Evolutionary conservation across 2,888 invertebrate species (phyloP), one percentile per base, ranked within the genome.

Genomic region (Protula sp.): DNA sequence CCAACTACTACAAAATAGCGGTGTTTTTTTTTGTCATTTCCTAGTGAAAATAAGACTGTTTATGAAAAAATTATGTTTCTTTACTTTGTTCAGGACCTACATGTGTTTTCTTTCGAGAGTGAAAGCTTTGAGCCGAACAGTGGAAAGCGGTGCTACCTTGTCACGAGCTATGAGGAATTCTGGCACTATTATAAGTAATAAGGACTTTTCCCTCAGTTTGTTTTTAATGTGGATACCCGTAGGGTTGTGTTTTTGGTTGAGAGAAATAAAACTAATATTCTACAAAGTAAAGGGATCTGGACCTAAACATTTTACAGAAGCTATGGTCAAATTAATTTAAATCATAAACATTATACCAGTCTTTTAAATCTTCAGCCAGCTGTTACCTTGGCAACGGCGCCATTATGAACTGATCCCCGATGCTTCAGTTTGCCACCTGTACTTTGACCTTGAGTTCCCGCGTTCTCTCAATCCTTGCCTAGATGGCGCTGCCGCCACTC

Each of bases 381-480:
- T 79, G 48, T 55, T 61, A 2, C 31, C 54, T 30, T 50, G 59
- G 3, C 66, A 70, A 55, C 67, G 72, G 31, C 72, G 73, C 51
- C 79, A 79, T 61, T 79, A 79, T 72, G 79, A 79, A 66, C 69
- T 79, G 9, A 79, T 79, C 31, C 75, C 77, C 47, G 74, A 77
- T 67, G 75, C 76, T 76, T 59, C 76, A n/a, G 83, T 83, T 0
- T 85, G 85, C 65, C 85, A 84, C 71, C 69, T 86, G 26, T 86
- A 86, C 70, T 84, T 86, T 73, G 86, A 86, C 72, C 75, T 86
- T 29, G 86, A 86, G 72, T 86, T 81, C 70, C 71, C 73, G 1
- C 77, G 67, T 54, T 72, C 73, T 2, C 51, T 74, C 0, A 86
- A 86, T 73, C 76, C 76, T 0, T 65, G 68, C 1, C 74, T 70